A percentile compares a stretch with the other conserved stretches of the same genome.
These are phyloP conservation scores for Harmothoe impar DNA, from an alignment of 2,888 invertebrate genomes.

Conservation along the genomic window DNA sequence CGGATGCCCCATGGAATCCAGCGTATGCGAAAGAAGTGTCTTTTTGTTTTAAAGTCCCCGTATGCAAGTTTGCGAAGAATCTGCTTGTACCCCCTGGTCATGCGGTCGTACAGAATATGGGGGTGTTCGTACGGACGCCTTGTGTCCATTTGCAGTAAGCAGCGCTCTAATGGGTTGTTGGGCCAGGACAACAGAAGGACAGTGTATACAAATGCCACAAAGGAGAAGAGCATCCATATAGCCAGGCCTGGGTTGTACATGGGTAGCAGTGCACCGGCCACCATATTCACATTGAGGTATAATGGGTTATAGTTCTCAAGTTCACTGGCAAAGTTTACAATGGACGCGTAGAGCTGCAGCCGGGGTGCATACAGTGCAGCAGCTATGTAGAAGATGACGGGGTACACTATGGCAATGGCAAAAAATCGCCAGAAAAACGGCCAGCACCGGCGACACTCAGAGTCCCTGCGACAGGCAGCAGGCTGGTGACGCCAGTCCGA, in stretches of 20 bases:
- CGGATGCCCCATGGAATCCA: conserved; percentile 70
- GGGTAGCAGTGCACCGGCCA: conserved; percentile 68
- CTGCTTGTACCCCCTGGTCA: conserved; percentile 69
- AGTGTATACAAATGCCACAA: conserved; percentile 70
- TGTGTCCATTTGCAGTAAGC: conserved; percentile 67
- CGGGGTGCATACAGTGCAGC: conserved; percentile 69
- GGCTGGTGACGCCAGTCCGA: conserved; percentile 72
- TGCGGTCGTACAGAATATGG: conserved; percentile 67
- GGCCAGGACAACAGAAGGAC: conserved; percentile 70
- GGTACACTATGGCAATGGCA: conserved; percentile 70
- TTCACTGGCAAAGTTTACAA: conserved; percentile 65
- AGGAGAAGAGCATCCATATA: conserved; percentile 71
- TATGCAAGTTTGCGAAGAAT: conserved; percentile 70
- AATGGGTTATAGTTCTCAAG: conserved; percentile 60
- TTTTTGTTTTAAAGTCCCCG: conserved; percentile 68
- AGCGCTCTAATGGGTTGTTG: conserved; percentile 71
- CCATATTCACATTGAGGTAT: conserved; percentile 68
- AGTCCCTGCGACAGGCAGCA: conserved; percentile 64
- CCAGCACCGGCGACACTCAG: conserved; percentile 68
- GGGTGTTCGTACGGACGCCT: conserved; percentile 68
- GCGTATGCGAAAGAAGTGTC: conserved; percentile 70
- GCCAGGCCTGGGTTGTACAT: conserved; percentile 63
- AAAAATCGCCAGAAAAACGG: conserved; percentile 69
- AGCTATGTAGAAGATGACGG: conserved; percentile 69
- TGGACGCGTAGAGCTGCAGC: conserved; percentile 66